A percentile compares a stretch with the other conserved stretches of the same genome.
Conservation (phyloP, 2,113 vertebrate species). For the Podiceps cristatus region DNA sequence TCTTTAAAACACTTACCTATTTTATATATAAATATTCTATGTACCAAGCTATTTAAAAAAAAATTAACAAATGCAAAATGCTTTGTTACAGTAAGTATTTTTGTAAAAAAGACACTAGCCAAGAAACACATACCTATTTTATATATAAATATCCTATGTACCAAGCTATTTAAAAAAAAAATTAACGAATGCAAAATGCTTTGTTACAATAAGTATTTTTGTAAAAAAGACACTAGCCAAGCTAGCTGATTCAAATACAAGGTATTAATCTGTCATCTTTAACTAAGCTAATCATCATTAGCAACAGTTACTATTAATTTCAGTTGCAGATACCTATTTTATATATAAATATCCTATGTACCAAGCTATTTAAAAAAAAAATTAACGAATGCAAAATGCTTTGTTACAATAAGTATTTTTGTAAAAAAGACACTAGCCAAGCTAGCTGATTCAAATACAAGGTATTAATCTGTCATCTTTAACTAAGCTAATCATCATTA, state of each 20-base stretch:
- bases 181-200: not conserved
- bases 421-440: not conserved
- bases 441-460: not conserved
- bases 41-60: not conserved
- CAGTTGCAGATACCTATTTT: not conserved
- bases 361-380: not conserved
- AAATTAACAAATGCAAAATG: not conserved
- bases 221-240: not conserved
- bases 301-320: not conserved
- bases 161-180: too few species aligned
- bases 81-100: not conserved
- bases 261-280: not conserved
- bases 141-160: too few species aligned
- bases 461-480: not conserved
- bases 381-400: not conserved
- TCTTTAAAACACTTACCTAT: not conserved
- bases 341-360: not conserved
- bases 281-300: not conserved
- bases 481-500: not conserved
- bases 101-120: not conserved
- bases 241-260: not conserved
- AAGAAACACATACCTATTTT: too few species aligned
- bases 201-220: not conserved
- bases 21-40: not conserved
- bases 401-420: not conserved